Conservation (phyloP, 2,888 invertebrate species). For the Orthosia gothica region DNA sequence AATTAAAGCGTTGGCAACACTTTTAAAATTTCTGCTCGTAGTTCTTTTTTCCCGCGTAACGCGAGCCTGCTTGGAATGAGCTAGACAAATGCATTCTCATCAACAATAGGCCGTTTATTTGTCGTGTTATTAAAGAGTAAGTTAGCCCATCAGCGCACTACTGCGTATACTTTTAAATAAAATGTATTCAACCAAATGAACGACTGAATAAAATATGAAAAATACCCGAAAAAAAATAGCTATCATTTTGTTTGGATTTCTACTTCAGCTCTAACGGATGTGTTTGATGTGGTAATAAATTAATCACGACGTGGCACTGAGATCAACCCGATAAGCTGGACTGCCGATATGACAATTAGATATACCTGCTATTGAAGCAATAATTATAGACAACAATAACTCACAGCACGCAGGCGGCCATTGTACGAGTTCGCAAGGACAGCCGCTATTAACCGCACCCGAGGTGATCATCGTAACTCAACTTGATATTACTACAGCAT, state of each 20-base stretch:
- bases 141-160: background rate
- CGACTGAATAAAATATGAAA: slow-evolving; percentile 37
- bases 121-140: slow-evolving; percentile 28
- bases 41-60: slow-evolving; percentile 16
- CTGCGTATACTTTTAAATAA: slow-evolving; percentile 15
- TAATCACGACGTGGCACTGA: no score
- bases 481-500: slow-evolving; percentile 78
- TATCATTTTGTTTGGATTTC: slow-evolving; percentile 29
- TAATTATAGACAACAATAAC: slow-evolving; percentile 53
- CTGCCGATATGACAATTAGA: slow-evolving; percentile 19
- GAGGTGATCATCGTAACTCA: slow-evolving; percentile 78
- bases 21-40: background rate
- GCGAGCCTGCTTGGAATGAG: slow-evolving; percentile 16
- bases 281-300: slow-evolving; percentile 31
- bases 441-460: slow-evolving; percentile 70
- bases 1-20: slow-evolving; percentile 24
- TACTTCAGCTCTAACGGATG: slow-evolving; percentile 18
- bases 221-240: background rate
- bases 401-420: slow-evolving; percentile 30
- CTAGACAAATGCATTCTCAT: slow-evolving; percentile 27
- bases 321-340: no score
- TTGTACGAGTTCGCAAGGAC: slow-evolving; percentile 41
- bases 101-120: slow-evolving; percentile 29
- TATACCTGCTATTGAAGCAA: slow-evolving; percentile 7
- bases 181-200: slow-evolving; percentile 34